Evolutionary conservation across 2,113 vertebrate genomes (phyloP).

Genomic region (Lagopus leucura): DNA sequence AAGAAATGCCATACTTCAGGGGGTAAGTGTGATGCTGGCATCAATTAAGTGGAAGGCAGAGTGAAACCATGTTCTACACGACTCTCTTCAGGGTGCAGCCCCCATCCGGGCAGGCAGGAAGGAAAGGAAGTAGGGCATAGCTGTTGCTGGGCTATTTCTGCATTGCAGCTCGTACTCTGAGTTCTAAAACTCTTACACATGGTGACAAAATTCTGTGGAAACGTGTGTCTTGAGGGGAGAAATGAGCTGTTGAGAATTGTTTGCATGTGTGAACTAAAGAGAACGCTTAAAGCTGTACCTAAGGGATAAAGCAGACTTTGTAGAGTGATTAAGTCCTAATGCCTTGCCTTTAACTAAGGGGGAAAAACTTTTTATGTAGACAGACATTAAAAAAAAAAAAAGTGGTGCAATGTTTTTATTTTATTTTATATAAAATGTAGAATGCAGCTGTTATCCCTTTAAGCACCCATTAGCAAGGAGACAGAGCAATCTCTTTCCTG

Average conservation of each 20-base stretch:
- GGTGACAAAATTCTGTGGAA: not conserved
- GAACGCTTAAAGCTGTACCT: not conserved
- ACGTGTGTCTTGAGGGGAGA: not conserved
- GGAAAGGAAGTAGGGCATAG: not conserved
- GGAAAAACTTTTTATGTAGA: not conserved
- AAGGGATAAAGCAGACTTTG: not conserved
- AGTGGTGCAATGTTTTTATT: not conserved
- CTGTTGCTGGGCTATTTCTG: not conserved
- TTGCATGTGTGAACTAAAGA: not conserved
- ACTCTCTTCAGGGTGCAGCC: not conserved
- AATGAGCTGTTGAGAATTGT: not conserved
- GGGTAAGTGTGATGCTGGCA: constrained; percentile 76
- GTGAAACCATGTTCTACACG: fast-evolving
- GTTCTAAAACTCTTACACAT: not conserved
- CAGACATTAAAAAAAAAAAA: not conserved
- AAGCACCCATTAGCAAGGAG: not conserved
- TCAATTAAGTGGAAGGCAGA: not conserved
- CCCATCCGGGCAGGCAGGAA: not conserved
- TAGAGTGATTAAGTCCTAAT: not conserved
- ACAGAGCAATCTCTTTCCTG: not conserved
- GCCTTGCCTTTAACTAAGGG: not conserved
- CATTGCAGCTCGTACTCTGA: not conserved
- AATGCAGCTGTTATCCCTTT: not conserved
- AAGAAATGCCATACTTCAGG: constrained; percentile 89
- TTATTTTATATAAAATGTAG: not conserved